Conservation (phyloP, 1,140 invertebrate species). For the Paramacrobiotus metropolitanus region DNA sequence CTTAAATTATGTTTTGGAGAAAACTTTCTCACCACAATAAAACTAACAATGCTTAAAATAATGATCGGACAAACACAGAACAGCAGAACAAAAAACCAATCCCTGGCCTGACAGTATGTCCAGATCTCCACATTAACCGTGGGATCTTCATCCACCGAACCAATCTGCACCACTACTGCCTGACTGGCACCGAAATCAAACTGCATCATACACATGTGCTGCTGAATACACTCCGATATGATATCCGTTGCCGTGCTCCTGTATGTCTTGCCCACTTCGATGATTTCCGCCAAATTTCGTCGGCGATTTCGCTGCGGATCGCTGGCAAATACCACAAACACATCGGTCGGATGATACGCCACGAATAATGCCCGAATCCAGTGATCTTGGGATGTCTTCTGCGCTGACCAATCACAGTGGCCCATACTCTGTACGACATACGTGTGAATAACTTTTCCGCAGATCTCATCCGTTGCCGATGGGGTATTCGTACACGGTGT, state of each 20-base stretch:
- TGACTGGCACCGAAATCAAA: neutral
- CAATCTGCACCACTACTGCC: neutral
- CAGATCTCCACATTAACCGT: neutral
- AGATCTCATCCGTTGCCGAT: neutral
- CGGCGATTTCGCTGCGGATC: neutral
- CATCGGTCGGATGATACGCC: neutral
- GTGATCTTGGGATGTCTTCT: neutral
- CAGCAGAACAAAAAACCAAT: slow-evolving; percentile 2
- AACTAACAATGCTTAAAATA: neutral
- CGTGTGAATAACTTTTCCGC: neutral
- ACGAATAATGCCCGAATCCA: neutral
- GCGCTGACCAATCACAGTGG: neutral
- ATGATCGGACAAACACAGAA: neutral
- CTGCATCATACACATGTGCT: neutral
- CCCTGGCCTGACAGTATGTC: neutral
- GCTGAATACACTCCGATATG: neutral
- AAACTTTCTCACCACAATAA: neutral
- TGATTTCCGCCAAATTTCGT: neutral
- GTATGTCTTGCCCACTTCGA: neutral
- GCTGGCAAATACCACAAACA: neutral
- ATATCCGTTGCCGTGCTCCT: neutral
- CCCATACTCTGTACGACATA: too few relatives aligned
- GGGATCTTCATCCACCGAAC: neutral
- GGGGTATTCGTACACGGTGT: neutral
- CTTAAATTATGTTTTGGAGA: neutral